Base-by-base conservation (phyloP, 30 jellyfish, hydroid and myxozoan genomes). In the Aurelia aurita complex sp. Pacific region DNA sequence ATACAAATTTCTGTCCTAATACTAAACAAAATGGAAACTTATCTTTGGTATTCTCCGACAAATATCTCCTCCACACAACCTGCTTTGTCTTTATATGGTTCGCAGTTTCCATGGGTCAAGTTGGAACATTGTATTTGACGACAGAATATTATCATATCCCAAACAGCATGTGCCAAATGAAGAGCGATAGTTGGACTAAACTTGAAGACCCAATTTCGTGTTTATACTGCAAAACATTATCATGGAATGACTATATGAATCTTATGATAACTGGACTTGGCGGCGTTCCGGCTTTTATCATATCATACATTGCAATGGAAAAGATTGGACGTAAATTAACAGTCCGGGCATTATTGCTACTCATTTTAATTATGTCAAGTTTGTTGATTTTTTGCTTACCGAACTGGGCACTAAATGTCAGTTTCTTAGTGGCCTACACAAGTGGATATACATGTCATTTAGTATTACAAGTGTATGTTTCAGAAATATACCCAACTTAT, bases 61-160 rank as follows among this genome's bases (percentile, higher is more conserved):
- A 64, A 32, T 84, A 73, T 33, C 82, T 84, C 83, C 77, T 29
- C 63, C 77, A 84, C 81, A 84, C 93, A 17, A 36, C 57, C 15
- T 84, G 93, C 64, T 84, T 84, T 55, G 85, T 77, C 36, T 73
- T 84, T 70, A 84, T 84, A 4, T 84, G 93, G 93, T 84, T 84
- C 79, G 86, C 93, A 9, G 93, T 84, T 23, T 84, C 93, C 50
- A 84, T 84, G 93, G 85, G 93, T 2, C 93, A 84, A 38, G 93
- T 84, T n/a, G 93, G 93, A 35, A 84, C 93, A 16, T 46, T 84
- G 77, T 84, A 84, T 65, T 42, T 84, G 29, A 84, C 93, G 32
- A 84, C 93, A 42, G 93, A 84, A 69, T 84, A 84, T 55, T 71
- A 84, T 64, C 93, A 84, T 53, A 84, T 84, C 2, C 93, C 93